A percentile compares a stretch with the other conserved stretches of the same genome.
These are phyloP conservation scores for Meta bourneti DNA, from an alignment of 2,888 invertebrate species.

Conservation along the genomic window DNA sequence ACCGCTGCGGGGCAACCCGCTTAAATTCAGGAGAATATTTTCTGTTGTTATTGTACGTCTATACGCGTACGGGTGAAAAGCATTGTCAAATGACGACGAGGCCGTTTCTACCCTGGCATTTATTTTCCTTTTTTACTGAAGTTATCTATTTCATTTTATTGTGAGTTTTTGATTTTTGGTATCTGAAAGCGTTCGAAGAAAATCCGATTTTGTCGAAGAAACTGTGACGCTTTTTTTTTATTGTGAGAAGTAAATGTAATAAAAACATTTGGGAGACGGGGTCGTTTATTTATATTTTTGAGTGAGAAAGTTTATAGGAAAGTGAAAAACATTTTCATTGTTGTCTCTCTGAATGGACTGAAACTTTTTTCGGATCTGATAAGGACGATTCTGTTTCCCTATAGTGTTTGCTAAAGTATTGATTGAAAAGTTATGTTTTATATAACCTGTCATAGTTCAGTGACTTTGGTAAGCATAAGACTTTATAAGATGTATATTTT, in stretches of 20 bases:
- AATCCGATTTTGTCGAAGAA: conserved; percentile 40
- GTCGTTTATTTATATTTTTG: background rate
- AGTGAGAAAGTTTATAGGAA: background rate
- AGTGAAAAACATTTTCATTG: background rate
- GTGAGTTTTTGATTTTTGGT: conserved; percentile 53
- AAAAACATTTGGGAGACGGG: background rate
- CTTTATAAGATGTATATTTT: too few relatives aligned
- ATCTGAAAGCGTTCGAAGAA: conserved; percentile 20
- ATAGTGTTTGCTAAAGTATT: too few relatives aligned
- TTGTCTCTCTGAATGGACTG: background rate
- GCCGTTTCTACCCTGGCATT: conserved; percentile 10
- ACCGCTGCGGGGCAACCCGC: conserved; percentile 41
- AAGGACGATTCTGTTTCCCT: background rate
- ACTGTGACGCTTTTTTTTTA: background rate
- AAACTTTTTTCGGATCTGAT: background rate
- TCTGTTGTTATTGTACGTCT: background rate
- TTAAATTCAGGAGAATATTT: conserved; percentile 12
- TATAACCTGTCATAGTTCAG: too few relatives aligned
- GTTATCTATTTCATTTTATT: conserved; percentile 54
- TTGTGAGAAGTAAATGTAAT: background rate
- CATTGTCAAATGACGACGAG: conserved; percentile 31
- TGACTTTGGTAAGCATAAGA: too few relatives aligned
- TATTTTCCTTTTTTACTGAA: conserved; percentile 1
- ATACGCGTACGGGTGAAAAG: conserved; percentile 7
- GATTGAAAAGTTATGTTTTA: too few relatives aligned